Base-by-base conservation (phyloP, 2,888 invertebrate genomes). In the Serrognathus titanus region DNA sequence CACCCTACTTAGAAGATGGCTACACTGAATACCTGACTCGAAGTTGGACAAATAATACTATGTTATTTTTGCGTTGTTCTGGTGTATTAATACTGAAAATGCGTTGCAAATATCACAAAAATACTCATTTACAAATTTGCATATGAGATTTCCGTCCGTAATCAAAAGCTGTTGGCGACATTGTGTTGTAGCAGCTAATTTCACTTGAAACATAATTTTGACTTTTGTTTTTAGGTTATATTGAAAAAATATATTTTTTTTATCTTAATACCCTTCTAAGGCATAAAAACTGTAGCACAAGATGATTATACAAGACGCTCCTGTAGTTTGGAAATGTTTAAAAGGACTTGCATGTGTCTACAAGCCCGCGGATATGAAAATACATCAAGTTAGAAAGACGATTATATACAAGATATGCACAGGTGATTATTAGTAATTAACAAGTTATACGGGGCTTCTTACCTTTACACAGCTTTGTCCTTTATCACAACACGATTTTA, bases 311-410 rank as follows among this genome's bases (percentile, higher is more conserved):
- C 69, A 65, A 53, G 77, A 82, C 68, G 86, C 89, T 2, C 79
- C 79, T 38, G 69, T 78, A 39, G 84, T 87, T 2, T 92, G 84
- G 78, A 86, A 82, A 65, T 72, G 80, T 31, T 72, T 94, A 51
- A 88, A 87, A 75, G 93, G 94, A 24, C 70, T 93, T 6, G 78
- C 92, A 58, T 89, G 90, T 75, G 78, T 93, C 10, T 92, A 89
- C 67, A 94, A 94, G 75, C 91, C 92, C 10, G 73, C 86, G 0
- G 83, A 83, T 51, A 78, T 85, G 37, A 76, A 82, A 41, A 75
- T 83, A 0, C 70, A 70, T 13, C 80, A 79, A 68, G 78, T 88
- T 0, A 81, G 83, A 66, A 77, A 80, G 48, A 83, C 82, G 2
- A 75, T 92, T 45, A 75, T 84, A 59, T 72, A 78, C 39, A 88